A percentile compares a stretch with the other conserved stretches of the same genome.
Evolutionary conservation across 1,140 invertebrate species (phyloP).

Genomic region (Nasonia giraulti): DNA sequence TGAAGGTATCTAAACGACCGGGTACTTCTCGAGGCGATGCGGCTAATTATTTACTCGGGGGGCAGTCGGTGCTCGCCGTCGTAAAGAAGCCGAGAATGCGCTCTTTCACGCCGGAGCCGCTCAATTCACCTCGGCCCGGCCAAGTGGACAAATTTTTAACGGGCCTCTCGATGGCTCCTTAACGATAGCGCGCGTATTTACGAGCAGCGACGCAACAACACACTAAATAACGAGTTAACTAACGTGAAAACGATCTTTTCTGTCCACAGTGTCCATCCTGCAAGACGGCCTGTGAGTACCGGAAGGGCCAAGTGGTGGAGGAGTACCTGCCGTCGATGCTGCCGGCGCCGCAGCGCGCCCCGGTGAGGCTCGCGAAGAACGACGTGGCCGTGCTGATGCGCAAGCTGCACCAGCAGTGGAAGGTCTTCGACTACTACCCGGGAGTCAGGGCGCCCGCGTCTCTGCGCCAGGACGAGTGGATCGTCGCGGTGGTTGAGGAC

Average conservation of each 20-base stretch:
- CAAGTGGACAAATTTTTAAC: slow-evolving; percentile 17
- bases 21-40: neutral
- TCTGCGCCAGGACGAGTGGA: slow-evolving; percentile 64
- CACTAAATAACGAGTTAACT: neutral
- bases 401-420: slow-evolving; percentile 64
- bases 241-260: slow-evolving; percentile 4
- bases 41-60: slow-evolving; percentile 37
- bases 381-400: slow-evolving; percentile 68
- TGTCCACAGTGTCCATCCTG: slow-evolving; percentile 66
- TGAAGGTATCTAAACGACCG: neutral
- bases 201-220: no score
- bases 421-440: slow-evolving; percentile 63
- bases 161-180: no score
- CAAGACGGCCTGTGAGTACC: slow-evolving; percentile 64
- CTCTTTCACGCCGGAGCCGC: neutral
- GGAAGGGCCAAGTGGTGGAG: slow-evolving; percentile 59
- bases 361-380: slow-evolving; percentile 61
- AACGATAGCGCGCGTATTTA: neutral
- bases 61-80: no score
- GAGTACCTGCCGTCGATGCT: slow-evolving; percentile 68
- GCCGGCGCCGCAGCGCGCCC: slow-evolving; percentile 65
- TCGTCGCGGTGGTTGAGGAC: slow-evolving; percentile 64
- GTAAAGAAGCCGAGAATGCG: neutral
- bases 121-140: neutral
- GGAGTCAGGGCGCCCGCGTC: slow-evolving; percentile 56